These are phyloP conservation scores for Dendroctonus valens DNA, from an alignment of 1,140 invertebrate species.

Conservation along the genomic window DNA sequence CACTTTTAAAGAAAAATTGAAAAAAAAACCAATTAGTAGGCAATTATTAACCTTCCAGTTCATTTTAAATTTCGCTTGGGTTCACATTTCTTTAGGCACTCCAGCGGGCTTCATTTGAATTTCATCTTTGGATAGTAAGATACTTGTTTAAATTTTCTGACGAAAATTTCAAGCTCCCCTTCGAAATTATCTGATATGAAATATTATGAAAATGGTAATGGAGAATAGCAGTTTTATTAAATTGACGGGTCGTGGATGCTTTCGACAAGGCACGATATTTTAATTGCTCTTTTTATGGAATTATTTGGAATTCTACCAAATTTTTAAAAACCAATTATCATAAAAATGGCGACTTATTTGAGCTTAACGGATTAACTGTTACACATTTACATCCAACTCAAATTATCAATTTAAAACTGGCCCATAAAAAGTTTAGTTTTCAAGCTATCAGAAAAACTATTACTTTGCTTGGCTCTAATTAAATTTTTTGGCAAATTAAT, in stretches of 20 bases:
- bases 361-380: too few species aligned
- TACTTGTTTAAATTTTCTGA: conserved; percentile 27
- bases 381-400: too few species aligned
- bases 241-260: conserved; percentile 19
- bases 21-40: conserved; percentile 33
- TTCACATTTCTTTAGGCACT: conserved; percentile 29
- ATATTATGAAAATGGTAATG: conserved; percentile 24
- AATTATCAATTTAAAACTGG: too few species aligned
- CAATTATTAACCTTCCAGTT: conserved; percentile 32
- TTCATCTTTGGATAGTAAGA: conserved; percentile 23
- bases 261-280: conserved; percentile 25
- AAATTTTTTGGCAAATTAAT: too few species aligned
- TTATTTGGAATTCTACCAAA: neutral
- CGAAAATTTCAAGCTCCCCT: conserved; percentile 14
- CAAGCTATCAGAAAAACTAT: too few species aligned
- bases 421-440: too few species aligned
- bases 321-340: too few species aligned
- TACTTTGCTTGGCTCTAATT: too few species aligned
- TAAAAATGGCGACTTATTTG: too few species aligned
- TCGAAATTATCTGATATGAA: conserved; percentile 23
- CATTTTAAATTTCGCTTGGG: conserved; percentile 29
- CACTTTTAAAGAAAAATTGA: neutral
- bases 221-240: conserved; percentile 26
- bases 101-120: conserved; percentile 25
- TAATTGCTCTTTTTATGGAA: conserved; percentile 22